Percentiles rank a stretch among this genome's conserved stretches.
These are phyloP conservation scores for Herpetotheres cachinnans DNA, from an alignment of 2,113 vertebrate species.

Conservation along the genomic window DNA sequence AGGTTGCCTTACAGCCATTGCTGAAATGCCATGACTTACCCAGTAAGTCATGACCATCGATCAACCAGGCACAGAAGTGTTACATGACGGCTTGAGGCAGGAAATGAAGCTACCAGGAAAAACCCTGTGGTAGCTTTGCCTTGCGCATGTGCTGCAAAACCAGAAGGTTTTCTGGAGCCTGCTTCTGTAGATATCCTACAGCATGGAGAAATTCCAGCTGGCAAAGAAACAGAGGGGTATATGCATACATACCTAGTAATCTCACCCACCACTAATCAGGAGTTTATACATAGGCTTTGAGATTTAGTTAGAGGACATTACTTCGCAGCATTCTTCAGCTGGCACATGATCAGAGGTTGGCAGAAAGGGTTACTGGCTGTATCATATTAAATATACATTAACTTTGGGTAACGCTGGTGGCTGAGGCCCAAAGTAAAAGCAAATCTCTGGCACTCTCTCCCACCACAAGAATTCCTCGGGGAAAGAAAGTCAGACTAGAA, in stretches of 20 bases:
- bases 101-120: slow-evolving; percentile 5
- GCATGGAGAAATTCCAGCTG: slow-evolving; percentile 29
- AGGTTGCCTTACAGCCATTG: neutral
- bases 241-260: neutral
- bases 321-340: neutral
- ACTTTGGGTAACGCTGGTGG: neutral
- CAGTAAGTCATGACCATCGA: neutral
- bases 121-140: neutral
- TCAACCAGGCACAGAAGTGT: neutral
- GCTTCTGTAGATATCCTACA: neutral
- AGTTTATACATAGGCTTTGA: neutral
- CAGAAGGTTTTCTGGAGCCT: slow-evolving; percentile 25
- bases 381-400: neutral
- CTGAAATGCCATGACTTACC: neutral
- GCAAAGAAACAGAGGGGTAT: neutral
- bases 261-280: slow-evolving; percentile 11
- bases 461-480: neutral
- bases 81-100: neutral
- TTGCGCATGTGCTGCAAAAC: neutral
- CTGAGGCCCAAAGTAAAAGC: neutral
- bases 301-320: neutral
- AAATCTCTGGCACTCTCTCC: slow-evolving; percentile 19
- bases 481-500: neutral
- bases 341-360: neutral
- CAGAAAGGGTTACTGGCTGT: neutral